Conservation (phyloP, 2,888 invertebrate species). For the Apamea monoglypha region DNA sequence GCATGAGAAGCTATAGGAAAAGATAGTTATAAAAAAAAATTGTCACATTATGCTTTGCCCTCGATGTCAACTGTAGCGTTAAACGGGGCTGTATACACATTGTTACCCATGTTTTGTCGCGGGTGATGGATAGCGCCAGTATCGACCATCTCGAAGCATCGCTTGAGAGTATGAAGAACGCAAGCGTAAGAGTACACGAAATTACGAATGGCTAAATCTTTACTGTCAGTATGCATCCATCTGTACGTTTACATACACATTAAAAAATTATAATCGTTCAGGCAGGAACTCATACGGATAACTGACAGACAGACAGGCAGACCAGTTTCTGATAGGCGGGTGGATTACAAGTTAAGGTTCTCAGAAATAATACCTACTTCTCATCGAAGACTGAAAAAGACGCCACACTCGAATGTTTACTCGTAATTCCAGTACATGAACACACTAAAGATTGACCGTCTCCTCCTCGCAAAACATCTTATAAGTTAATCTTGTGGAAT, state of each 20-base stretch:
- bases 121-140: constrained; percentile 61
- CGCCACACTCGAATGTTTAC: not conserved
- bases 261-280: not conserved
- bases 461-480: not conserved
- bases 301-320: not conserved
- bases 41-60: not conserved
- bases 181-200: not conserved
- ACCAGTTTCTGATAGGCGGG: not conserved
- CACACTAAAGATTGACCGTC: not conserved
- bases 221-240: not conserved
- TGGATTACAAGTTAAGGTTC: not conserved
- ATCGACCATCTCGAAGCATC: constrained; percentile 38
- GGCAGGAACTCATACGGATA: not conserved
- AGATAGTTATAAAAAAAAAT: constrained; percentile 10
- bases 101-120: constrained; percentile 58
- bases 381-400: not conserved
- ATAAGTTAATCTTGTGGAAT: not conserved
- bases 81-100: constrained; percentile 54
- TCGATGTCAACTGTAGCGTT: constrained; percentile 52
- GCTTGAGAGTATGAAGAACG: not conserved
- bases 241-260: not conserved
- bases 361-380: not conserved
- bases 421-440: not conserved
- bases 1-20: not conserved
- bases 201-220: not conserved